Conservation (phyloP, 1,140 invertebrate species). For the Ectropis grisescens region DNA sequence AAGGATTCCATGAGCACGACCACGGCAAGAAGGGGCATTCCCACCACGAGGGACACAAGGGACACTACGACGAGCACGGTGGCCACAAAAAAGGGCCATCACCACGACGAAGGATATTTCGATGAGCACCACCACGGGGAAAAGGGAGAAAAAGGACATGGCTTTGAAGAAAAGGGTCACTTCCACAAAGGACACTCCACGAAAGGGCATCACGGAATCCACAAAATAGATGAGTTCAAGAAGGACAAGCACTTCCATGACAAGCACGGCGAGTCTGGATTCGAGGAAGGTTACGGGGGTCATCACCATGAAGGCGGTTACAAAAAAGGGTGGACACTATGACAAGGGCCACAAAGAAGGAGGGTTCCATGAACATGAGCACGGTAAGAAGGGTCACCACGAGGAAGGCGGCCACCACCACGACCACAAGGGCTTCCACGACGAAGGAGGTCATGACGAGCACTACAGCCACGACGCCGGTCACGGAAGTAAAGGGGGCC, state of each 20-base stretch:
- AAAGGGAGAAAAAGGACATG: conserved; percentile 75
- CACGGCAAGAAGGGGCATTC: conserved; percentile 79
- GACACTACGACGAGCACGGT: conserved; percentile 78
- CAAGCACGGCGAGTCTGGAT: conserved; percentile 81
- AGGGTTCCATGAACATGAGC: conserved; percentile 75
- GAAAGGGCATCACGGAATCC: conserved; percentile 81
- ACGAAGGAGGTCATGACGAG: conserved; percentile 70
- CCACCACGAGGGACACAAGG: conserved; percentile 77
- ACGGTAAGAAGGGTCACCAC: conserved; percentile 78
- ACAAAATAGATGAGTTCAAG: conserved; percentile 80
- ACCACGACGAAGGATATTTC: conserved; percentile 80
- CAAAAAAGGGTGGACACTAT: conserved; percentile 76
- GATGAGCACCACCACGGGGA: conserved; percentile 79
- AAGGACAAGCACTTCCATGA: conserved; percentile 77
- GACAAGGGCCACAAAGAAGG: conserved; percentile 77
- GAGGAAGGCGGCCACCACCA: conserved; percentile 73
- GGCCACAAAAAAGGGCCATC: conserved; percentile 81
- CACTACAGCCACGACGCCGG: conserved; percentile 71
- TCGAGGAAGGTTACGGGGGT: conserved; percentile 75
- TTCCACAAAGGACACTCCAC: conserved; percentile 83
- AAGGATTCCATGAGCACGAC: conserved; percentile 74
- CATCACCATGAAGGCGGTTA: conserved; percentile 76
- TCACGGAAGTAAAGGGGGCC: conserved; percentile 74
- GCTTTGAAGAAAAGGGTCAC: conserved; percentile 72
- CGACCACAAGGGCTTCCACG: conserved; percentile 54